Evolutionary conservation across 2,888 invertebrate species (phyloP).

Genomic region (Linnaemya vulpina): DNA sequence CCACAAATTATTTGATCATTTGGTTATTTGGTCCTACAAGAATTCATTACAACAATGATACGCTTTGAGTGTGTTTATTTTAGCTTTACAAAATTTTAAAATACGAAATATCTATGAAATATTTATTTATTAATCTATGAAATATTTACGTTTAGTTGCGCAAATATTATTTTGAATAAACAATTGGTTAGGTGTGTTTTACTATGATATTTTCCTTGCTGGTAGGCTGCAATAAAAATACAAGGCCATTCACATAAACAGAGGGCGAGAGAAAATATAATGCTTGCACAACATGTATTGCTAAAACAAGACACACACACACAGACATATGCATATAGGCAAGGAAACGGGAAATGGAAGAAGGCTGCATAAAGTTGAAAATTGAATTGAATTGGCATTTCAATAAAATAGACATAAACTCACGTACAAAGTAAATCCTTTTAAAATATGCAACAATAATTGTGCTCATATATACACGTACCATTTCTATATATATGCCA

Average conservation of each 20-base stretch:
- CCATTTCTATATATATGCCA: neutral
- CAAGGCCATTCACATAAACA: neutral
- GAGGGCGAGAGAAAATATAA: no score
- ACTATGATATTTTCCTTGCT: constrained; percentile 30
- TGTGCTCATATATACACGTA: constrained; percentile 4
- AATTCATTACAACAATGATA: no score
- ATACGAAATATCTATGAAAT: constrained; percentile 1
- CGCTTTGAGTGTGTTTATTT: neutral
- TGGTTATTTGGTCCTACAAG: no score
- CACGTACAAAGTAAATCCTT: constrained; percentile 69
- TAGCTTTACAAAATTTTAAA: neutral
- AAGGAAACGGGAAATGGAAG: constrained; percentile 25
- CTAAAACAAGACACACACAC: constrained; percentile 44
- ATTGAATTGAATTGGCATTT: constrained; percentile 65
- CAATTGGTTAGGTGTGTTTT: constrained; percentile 47
- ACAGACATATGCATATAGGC: neutral
- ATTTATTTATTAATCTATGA: constrained; percentile 42
- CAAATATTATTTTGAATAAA: constrained; percentile 62
- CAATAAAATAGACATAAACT: constrained; percentile 62
- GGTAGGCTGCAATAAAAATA: neutral
- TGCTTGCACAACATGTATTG: neutral
- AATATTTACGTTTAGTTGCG: constrained; percentile 50
- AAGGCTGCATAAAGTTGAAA: constrained; percentile 30
- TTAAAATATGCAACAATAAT: constrained; percentile 50
- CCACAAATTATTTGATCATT: no score